These are phyloP conservation scores for Hypena proboscidalis DNA, from an alignment of 2,888 invertebrate species.

Conservation along the genomic window DNA sequence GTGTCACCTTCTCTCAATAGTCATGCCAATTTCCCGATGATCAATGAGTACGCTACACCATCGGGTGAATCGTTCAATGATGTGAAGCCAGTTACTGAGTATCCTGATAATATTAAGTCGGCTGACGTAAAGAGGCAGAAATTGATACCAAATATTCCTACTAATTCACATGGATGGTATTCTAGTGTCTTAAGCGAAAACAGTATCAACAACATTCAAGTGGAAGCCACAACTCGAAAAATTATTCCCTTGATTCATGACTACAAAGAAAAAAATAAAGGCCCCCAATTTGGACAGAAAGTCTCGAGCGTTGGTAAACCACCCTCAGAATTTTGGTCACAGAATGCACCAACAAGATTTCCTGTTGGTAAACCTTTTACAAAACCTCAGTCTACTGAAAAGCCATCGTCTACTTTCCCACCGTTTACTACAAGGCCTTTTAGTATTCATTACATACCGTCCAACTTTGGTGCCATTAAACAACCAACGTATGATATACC, in stretches of 20 bases:
- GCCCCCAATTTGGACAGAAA: conserved; percentile 74
- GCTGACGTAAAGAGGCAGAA: conserved; percentile 65
- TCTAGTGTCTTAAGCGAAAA: conserved; percentile 68
- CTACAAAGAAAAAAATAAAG: conserved; percentile 55
- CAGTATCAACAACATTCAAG: conserved; percentile 66
- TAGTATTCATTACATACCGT: conserved; percentile 66
- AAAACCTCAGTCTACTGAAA: conserved; percentile 55
- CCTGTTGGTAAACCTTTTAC: conserved; percentile 72
- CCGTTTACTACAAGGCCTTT: conserved; percentile 58
- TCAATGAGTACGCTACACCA: conserved; percentile 56
- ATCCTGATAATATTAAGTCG: conserved; percentile 49
- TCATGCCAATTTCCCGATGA: conserved; percentile 81
- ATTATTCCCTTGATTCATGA: conserved; percentile 72
- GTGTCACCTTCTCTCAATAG: conserved; percentile 64
- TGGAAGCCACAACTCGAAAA: conserved; percentile 73
- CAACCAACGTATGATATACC: conserved; percentile 80
- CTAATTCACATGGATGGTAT: conserved; percentile 81
- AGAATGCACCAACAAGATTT: conserved; percentile 55
- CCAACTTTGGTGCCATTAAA: conserved; percentile 60
- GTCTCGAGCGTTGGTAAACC: conserved; percentile 72
- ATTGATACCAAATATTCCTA: conserved; percentile 69
- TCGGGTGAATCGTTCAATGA: conserved; percentile 33
- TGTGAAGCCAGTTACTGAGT: conserved; percentile 59
- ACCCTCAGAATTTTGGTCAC: conserved; percentile 69
- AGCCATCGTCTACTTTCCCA: conserved; percentile 42